A percentile compares a stretch with the other conserved stretches of the same genome.
Conservation (phyloP, 2,888 invertebrate genomes). For the Aphidoletes aphidimyza region DNA sequence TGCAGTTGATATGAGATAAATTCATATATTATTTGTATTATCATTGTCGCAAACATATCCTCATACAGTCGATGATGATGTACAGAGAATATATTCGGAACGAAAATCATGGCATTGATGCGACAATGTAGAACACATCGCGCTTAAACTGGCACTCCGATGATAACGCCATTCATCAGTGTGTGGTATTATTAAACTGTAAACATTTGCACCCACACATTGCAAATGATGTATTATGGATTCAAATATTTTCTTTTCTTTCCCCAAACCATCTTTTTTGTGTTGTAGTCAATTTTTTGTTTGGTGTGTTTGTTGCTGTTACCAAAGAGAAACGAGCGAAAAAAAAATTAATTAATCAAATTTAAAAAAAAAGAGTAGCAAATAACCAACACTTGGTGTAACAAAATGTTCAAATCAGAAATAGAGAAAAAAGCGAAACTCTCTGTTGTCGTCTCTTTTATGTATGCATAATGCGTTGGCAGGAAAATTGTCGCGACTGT, state of each 20-base stretch:
- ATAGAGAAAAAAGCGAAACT: neutral
- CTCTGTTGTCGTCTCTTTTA: neutral
- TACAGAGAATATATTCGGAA: too few relatives aligned
- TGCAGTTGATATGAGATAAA: conserved; percentile 1
- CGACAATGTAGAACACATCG: too few relatives aligned
- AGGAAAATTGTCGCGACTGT: neutral
- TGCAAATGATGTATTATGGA: neutral
- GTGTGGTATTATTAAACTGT: neutral
- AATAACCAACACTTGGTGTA: too few relatives aligned
- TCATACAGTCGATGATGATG: too few relatives aligned
- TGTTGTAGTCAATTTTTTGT: neutral
- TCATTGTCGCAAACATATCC: neutral
- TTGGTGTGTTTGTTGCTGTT: too few relatives aligned
- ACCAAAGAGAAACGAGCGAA: too few relatives aligned
- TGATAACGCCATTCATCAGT: conserved; percentile 11
- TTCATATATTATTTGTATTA: conserved; percentile 10
- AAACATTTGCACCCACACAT: neutral
- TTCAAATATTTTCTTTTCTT: neutral
- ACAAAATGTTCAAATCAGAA: too few relatives aligned
- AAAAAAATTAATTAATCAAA: too few relatives aligned
- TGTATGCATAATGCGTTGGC: neutral
- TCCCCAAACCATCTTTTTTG: neutral
- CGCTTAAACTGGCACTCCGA: neutral
- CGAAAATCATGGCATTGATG: too few relatives aligned
- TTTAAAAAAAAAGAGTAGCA: too few relatives aligned